Conservation (phyloP, 2,113 vertebrate genomes). For the Acrocephalus kingi region DNA sequence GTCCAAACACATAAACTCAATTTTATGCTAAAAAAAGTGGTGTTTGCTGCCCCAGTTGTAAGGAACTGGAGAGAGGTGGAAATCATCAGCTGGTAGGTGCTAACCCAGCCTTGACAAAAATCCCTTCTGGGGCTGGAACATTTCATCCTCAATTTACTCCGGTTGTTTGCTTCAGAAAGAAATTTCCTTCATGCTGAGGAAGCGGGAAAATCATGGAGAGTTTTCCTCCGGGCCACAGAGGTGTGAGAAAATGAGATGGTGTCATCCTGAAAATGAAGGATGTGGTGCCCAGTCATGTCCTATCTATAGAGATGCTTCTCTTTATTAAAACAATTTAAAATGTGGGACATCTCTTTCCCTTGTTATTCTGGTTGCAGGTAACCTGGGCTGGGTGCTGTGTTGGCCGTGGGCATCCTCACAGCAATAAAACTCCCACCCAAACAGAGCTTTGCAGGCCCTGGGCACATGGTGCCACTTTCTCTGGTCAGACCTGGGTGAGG, state of each 20-base stretch:
- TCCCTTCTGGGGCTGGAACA: neutral
- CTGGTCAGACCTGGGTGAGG: neutral
- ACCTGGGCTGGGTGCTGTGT: rapidly evolving
- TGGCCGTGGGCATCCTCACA: rapidly evolving
- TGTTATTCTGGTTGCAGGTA: rapidly evolving
- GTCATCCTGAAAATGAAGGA: neutral
- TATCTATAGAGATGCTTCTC: rapidly evolving
- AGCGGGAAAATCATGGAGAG: neutral
- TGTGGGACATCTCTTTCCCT: neutral
- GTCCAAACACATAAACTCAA: neutral
- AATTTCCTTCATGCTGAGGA: neutral
- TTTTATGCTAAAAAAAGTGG: neutral
- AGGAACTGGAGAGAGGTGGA: neutral
- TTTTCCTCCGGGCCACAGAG: neutral
- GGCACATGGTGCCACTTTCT: rapidly evolving
- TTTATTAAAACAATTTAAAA: neutral
- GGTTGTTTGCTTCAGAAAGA: rapidly evolving
- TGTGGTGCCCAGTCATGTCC: rapidly evolving
- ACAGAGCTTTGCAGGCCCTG: neutral
- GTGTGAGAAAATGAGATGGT: neutral
- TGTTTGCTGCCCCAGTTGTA: neutral
- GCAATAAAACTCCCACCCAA: neutral
- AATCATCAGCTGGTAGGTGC: neutral
- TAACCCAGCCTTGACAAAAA: neutral
- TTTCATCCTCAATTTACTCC: neutral